Conservation (phyloP, 2,113 vertebrate species). For the Lycaon pictus region DNA sequence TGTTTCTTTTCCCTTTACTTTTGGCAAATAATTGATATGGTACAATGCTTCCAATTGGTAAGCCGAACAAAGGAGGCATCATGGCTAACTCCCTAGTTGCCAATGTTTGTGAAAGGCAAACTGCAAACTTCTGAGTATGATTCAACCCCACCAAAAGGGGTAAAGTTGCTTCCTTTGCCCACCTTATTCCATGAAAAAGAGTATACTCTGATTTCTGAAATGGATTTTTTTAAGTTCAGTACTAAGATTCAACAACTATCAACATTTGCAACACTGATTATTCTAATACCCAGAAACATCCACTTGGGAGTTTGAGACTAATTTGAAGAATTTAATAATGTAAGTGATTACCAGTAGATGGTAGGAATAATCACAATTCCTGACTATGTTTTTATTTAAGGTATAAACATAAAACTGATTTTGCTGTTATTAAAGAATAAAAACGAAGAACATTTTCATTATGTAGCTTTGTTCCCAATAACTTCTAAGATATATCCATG, state of each 20-base stretch:
- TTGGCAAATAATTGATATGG: constrained; percentile 5
- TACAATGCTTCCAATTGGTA: not conserved
- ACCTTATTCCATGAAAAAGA: not conserved
- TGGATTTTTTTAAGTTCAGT: not conserved
- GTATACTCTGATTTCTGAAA: not conserved
- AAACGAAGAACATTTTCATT: constrained; percentile 36
- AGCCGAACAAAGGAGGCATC: not conserved
- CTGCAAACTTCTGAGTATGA: not conserved
- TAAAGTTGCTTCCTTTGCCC: not conserved
- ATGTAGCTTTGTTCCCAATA: not conserved
- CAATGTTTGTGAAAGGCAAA: constrained; percentile 42
- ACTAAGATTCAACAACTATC: not conserved
- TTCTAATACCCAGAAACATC: constrained; percentile 30
- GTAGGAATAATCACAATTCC: constrained; percentile 27
- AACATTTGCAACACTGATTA: constrained; percentile 40
- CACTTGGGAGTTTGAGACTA: constrained; percentile 47
- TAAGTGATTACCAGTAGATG: not conserved
- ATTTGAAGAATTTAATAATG: constrained; percentile 49
- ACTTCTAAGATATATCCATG: constrained; percentile 3
- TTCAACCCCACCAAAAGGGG: not conserved
- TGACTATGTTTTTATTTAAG: constrained; percentile 3
- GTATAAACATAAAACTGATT: constrained; percentile 8
- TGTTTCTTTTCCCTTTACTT: constrained; percentile 1
- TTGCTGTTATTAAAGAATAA: not conserved
- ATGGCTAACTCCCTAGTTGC: not conserved